phyloP scores from a whole-genome alignment of 2,113 vertebrate species.

The Oncorhynchus kisutch region DNA sequence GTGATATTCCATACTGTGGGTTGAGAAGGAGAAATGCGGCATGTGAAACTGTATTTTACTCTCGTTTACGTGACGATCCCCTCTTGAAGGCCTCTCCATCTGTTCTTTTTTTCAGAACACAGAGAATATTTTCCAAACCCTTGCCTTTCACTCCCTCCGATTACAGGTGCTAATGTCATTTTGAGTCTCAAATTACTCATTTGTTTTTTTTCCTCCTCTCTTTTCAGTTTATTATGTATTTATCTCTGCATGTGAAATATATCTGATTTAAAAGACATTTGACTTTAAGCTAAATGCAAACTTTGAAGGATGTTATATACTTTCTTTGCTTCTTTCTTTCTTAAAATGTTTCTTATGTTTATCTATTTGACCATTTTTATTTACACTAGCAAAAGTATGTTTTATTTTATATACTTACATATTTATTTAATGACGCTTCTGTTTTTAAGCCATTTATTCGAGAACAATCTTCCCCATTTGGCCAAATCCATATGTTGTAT shows the following conservation, averaged over 20 bases:
- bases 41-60: slow-evolving; percentile 79
- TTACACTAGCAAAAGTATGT: slow-evolving; percentile 31
- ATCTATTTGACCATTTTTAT: not conserved
- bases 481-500: slow-evolving; percentile 84
- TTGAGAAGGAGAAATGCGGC: slow-evolving; percentile 55
- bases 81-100: slow-evolving; percentile 97
- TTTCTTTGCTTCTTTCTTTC: slow-evolving; percentile 60
- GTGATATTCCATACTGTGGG: slow-evolving; percentile 61
- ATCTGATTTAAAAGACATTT: not conserved
- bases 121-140: slow-evolving; percentile 99
- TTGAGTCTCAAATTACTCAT: slow-evolving; percentile 96
- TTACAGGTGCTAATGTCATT: slow-evolving; percentile 99
- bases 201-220: slow-evolving; percentile 75
- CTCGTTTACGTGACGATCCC: slow-evolving; percentile 79
- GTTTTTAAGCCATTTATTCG: slow-evolving; percentile 34
- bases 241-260: slow-evolving; percentile 54
- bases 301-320: slow-evolving; percentile 48
- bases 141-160: slow-evolving; percentile 99
- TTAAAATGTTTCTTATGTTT: slow-evolving; percentile 49
- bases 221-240: slow-evolving; percentile 71
- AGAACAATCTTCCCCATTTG: slow-evolving; percentile 45
- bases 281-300: slow-evolving; percentile 28
- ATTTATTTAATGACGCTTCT: too few species aligned
- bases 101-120: slow-evolving; percentile 99
- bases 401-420: not conserved